Base-by-base conservation (phyloP, 2,113 vertebrate species). In the Pelusios castaneus region DNA sequence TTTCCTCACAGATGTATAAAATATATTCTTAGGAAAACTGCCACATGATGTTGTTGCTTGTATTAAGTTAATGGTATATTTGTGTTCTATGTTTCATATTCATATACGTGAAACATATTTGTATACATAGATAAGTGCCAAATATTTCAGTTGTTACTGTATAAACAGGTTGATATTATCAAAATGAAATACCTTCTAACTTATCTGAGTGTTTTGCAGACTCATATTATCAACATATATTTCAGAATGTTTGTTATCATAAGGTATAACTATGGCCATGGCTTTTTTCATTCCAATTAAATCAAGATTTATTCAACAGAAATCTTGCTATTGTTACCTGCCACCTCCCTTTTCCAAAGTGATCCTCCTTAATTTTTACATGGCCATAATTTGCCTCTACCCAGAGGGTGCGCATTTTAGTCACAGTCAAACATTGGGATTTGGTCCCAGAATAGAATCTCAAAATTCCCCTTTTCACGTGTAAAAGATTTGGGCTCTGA, bases 1-100 rank as follows among this genome's bases (percentile, higher is more conserved):
- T 95, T 82, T 95, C 84, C 94, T 97, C 97, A 97, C 96, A 98
- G 97, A 98, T 92, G 94, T 25, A 96, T 91, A 94, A 92, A 94
- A 96, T 96, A 92, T 4, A 97, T 94, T 97, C 94, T 96, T 86
- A 97, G 96, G 95, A 98, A 98, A 98, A 97, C 56, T 97, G 95
- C 96, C 96, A 97, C 94, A 96, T 96, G 95, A 85, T 97, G 95
- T 97, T 97, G 95, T 95, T 97, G 93, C 93, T 97, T 97, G 67
- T 94, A 96, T 95, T 91, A 96, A 93, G 77, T 94, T 97, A 97
- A 93, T 89, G 85, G 93, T 97, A 17, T 90, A 97, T 97, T 97
- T 97, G 54, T 92, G 91, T 96, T 87, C 86, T 84, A 4, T 43
- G 89, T 56, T 90, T 51, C 76, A 86, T 77, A 90, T 49, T 97